Conservation (phyloP, 2,888 invertebrate genomes). For the Tiliacea aurago region DNA sequence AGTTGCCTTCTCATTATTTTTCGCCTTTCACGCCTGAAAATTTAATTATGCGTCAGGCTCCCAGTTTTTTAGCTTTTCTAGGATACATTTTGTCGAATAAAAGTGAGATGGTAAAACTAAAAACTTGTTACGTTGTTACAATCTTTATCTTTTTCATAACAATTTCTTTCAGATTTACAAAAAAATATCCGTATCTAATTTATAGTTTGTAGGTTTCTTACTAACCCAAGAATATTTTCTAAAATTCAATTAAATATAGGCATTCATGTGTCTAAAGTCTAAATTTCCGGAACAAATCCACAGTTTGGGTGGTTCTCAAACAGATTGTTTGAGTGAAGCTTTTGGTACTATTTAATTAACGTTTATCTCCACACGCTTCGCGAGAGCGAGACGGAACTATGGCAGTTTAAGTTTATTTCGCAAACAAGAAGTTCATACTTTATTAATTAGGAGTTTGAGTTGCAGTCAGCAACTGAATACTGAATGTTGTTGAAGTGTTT, state of each 20-base stretch:
- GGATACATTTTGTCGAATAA: neutral
- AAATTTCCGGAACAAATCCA: constrained; percentile 8
- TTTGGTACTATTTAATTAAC: constrained; percentile 51
- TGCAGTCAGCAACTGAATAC: constrained; percentile 41
- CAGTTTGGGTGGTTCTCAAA: constrained; percentile 21
- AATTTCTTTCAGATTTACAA: neutral
- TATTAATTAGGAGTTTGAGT: constrained; percentile 58
- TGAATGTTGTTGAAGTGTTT: constrained; percentile 27
- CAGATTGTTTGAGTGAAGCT: constrained; percentile 32
- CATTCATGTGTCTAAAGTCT: neutral
- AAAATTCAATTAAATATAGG: neutral
- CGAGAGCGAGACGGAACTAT: constrained; percentile 24
- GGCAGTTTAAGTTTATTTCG: constrained; percentile 49
- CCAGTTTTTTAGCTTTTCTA: constrained; percentile 1
- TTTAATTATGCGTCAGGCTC: constrained; percentile 46
- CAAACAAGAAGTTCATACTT: constrained; percentile 58
- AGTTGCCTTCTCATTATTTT: constrained; percentile 61
- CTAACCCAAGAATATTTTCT: neutral
- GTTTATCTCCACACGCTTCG: constrained; percentile 46
- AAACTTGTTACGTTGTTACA: neutral
- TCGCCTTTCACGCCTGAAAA: constrained; percentile 46
- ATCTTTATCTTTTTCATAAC: neutral
- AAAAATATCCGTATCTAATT: neutral
- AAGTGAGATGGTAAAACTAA: neutral
- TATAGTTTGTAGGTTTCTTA: neutral